phyloP scores from a whole-genome alignment of 2,888 invertebrate genomes.

The Formica aserva region DNA sequence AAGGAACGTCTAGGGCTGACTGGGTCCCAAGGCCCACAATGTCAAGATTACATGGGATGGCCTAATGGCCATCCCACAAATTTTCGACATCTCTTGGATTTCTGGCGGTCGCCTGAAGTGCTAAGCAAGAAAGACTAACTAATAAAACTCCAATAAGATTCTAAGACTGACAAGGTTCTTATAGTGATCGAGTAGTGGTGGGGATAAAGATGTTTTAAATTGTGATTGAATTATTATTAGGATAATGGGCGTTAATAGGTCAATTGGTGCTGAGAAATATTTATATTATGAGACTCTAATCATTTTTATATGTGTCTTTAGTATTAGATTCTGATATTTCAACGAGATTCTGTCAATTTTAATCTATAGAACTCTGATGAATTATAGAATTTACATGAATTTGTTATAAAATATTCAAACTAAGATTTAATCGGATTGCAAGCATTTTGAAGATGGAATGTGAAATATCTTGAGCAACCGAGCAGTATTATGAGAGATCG shows the following conservation, averaged over 20 bases:
- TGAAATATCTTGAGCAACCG: conserved; percentile 9
- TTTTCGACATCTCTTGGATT: conserved; percentile 83
- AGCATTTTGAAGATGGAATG: not conserved
- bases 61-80: conserved; percentile 84
- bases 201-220: conserved; percentile 53
- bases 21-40: conserved; percentile 81
- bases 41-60: conserved; percentile 83
- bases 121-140: conserved; percentile 80
- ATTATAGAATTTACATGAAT: not conserved
- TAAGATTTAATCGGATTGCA: not conserved
- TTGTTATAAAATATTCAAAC: conserved; percentile 1
- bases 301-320: not conserved
- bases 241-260: conserved; percentile 54
- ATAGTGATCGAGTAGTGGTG: conserved; percentile 62
- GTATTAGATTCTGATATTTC: not conserved
- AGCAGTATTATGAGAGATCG: not conserved
- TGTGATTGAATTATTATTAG: conserved; percentile 58
- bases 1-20: conserved; percentile 88
- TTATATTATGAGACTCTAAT: conserved; percentile 5
- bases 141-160: conserved; percentile 45
- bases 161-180: conserved; percentile 70
- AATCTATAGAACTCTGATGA: not conserved
- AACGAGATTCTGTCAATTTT: conserved; percentile 3
- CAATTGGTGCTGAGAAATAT: conserved; percentile 7
- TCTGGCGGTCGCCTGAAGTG: conserved; percentile 84